Evolutionary conservation across 2,888 invertebrate species (phyloP), one percentile per base, ranked within the genome.

Genomic region (Oxycera nigricornis): DNA sequence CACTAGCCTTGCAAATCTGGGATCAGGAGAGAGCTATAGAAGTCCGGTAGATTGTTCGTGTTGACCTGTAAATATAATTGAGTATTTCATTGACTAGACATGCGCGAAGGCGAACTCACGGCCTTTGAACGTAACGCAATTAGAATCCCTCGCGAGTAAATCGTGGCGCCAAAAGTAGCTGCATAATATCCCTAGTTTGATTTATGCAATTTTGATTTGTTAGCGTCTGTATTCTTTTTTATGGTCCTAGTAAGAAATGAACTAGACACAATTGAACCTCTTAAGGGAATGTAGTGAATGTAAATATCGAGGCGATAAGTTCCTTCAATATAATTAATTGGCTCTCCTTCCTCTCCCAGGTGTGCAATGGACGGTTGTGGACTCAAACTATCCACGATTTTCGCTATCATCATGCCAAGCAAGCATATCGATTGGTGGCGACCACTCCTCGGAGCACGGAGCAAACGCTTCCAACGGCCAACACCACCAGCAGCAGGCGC

Each of bases 291-390:
- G 72, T 72, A 72, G 72, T 59, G 22, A 72, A 59, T 26, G 41
- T 50, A 24, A 50, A 59, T 72, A 55, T 59, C n/a, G 26, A 59
- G 59, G 39, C 28, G 41, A 61, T 74, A 74, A 74, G 59, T 17
- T 41, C 65, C 65, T 65, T 30, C 65, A 65, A 41, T 41, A 50
- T 73, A 74, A 77, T 75, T 77, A 75, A 78, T 80, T 79, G 80
- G 80, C 81, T 81, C 83, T 83, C 84, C 82, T 84, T 87, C 87
- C 87, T 87, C 87, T 89, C 90, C 89, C 91, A 93, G 93, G 92
- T 89, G 90, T 92, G 87, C 93, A 92, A 88, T 93, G 93, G 93
- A 91, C 91, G 86, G 91, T 93, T 88, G 90, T 93, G 90, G 93
- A 93, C 88, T 91, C 92, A 86, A 89, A 90, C 83, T 92, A 92